Percentiles rank a stretch among this genome's conserved stretches.
These are phyloP conservation scores for Branchinecta lindahli DNA, from an alignment of 1,140 invertebrate species.

Conservation along the genomic window DNA sequence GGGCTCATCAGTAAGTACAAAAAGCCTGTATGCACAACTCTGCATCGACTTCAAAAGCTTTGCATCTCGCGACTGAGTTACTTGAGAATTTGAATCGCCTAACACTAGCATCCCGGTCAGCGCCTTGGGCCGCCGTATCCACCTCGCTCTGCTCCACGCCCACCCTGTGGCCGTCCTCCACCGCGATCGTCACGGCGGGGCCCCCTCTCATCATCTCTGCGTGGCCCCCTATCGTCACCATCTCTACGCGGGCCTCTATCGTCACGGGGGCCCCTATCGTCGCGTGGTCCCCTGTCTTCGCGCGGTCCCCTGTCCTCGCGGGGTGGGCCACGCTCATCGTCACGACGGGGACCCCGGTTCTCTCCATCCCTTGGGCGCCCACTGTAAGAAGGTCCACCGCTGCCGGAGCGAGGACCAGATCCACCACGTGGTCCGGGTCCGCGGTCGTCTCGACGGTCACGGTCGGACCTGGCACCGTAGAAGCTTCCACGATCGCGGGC, in stretches of 20 bases:
- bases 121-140: background rate
- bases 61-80: background rate
- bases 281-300: background rate
- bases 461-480: background rate
- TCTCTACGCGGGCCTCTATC: background rate
- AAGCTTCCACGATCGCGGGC: background rate
- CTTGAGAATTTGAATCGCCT: slow-evolving; percentile 1
- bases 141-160: background rate
- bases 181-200: background rate
- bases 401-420: background rate
- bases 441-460: background rate
- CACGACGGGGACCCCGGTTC: background rate
- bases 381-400: background rate
- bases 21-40: background rate
- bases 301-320: no score
- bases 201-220: background rate
- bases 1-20: no score
- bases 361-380: background rate
- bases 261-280: background rate
- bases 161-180: background rate
- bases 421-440: background rate
- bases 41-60: background rate
- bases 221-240: background rate
- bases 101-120: background rate
- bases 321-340: background rate